Percentiles rank a stretch among this genome's conserved stretches.
These are phyloP conservation scores for Carapus acus DNA, from an alignment of 2,797 vertebrate species.

Conservation along the genomic window DNA sequence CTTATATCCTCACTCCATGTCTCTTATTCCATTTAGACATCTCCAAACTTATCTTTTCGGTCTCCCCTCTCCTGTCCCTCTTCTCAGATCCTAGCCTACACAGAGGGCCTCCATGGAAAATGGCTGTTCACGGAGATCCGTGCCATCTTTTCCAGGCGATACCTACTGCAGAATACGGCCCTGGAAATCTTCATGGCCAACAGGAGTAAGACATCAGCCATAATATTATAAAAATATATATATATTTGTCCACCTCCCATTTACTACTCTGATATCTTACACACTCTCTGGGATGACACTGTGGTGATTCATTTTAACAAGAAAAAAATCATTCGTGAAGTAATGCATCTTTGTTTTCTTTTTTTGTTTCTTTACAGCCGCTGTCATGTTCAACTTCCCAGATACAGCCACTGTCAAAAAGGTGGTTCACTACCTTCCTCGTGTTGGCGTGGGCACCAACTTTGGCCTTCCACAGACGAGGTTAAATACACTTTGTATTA, in stretches of 20 bases:
- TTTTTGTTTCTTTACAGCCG: conserved; percentile 68
- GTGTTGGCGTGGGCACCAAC: conserved; percentile 93
- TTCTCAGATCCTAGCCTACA: conserved; percentile 85
- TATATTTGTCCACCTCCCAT: not conserved
- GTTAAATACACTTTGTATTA: conserved; percentile 55
- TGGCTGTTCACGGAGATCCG: conserved; percentile 97
- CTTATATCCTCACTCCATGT: not conserved
- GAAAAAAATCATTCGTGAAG: not conserved
- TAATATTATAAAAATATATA: no score
- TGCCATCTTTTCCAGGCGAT: conserved; percentile 89
- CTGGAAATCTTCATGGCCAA: conserved; percentile 98
- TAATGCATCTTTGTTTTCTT: conserved; percentile 9
- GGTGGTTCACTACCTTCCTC: conserved; percentile 90
- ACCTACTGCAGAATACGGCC: conserved; percentile 93
- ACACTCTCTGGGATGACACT: not conserved
- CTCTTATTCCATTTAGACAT: not conserved
- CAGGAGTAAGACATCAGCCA: conserved; percentile 77
- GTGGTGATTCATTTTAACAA: not conserved
- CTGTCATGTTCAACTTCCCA: conserved; percentile 96
- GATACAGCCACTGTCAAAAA: conserved; percentile 91
- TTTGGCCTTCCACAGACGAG: conserved; percentile 96
- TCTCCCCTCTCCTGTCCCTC: conserved; percentile 9
- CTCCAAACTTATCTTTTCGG: no score
- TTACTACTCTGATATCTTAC: not conserved
- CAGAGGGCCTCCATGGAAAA: conserved; percentile 95